Base-by-base conservation (phyloP, 2,888 invertebrate genomes). In the Stomorhina lunata region DNA sequence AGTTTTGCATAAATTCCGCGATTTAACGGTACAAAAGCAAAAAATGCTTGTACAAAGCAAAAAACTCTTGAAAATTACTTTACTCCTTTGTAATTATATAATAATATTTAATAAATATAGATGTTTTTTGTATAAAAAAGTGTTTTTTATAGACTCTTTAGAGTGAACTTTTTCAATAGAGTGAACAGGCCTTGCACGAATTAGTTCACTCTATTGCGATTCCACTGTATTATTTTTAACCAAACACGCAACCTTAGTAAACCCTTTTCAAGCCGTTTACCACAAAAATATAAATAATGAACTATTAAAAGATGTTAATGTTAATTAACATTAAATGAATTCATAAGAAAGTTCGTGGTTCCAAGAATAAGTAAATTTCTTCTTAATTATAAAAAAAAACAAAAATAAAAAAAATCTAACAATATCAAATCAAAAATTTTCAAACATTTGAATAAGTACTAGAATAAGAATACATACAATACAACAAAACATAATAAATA, bases 291-390 rank as follows among this genome's bases (percentile, higher is more conserved):
- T 37, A n/a, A n/a, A n/a, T n/a, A 72, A 79, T 57, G 48, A 79
- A 79, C 57, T 48, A 57, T 65, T 72, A 66, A 66, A 59, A 57
- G 17, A 77, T 69, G 77, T 59, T 25, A 79, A 66, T 50, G 65
- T 72, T 72, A 72, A 79, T 72, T 50, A 72, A 66, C 57, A 79
- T 50, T 53, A 57, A 40, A 9, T 9, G 40, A 50, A 45, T 34
- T 71, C 57, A 45, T 37, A 34, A 34, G 63, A 22, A 17, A 53
- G 10, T 53, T 7, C 50, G 22, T 40, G 66, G 43, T 80, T 80
- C 72, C 40, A 43, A 34, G 79, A 80, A 80, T 1, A 80, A 6
- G 15, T 55, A 27, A 61, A 43, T 43, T 77, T 77, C 69, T 6
- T 12, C 6, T 61, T 50, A 69, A 69, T 63, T 63, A 61, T 9